Conservation (phyloP, 2,888 invertebrate genomes). For the Onthophagus sagittarius region DNA sequence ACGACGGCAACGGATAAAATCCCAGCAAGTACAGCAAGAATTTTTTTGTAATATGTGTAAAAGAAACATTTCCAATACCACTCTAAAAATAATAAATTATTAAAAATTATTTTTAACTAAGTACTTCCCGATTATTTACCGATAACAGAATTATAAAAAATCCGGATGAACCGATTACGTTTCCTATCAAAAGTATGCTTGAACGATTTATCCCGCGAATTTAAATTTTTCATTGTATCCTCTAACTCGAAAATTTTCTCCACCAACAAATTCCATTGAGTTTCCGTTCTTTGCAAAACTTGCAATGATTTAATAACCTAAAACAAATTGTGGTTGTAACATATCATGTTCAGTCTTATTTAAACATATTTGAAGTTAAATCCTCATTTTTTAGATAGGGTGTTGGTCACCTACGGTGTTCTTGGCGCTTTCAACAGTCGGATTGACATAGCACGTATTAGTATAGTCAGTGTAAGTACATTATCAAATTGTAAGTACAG, state of each 20-base stretch:
- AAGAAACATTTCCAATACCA: constrained; percentile 96
- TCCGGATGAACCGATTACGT: constrained; percentile 55
- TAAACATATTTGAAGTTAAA: too few relatives aligned
- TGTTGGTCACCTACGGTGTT: too few relatives aligned
- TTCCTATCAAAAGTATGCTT: constrained; percentile 68
- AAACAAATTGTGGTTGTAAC: constrained; percentile 22
- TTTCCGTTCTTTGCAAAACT: constrained; percentile 88
- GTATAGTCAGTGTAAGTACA: too few relatives aligned
- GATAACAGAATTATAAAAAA: constrained; percentile 63
- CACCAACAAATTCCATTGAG: constrained; percentile 87
- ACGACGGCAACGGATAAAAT: constrained; percentile 86
- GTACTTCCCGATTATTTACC: constrained; percentile 49
- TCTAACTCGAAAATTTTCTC: constrained; percentile 78
- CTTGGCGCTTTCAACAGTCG: too few relatives aligned
- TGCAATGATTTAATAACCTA: constrained; percentile 85
- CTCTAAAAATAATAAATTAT: constrained; percentile 65
- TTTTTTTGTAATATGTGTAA: constrained; percentile 71
- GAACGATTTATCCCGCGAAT: constrained; percentile 56
- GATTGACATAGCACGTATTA: too few relatives aligned
- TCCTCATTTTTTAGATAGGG: too few relatives aligned
- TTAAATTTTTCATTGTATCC: constrained; percentile 78
- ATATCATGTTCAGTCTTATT: too few relatives aligned
- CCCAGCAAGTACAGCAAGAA: constrained; percentile 67
- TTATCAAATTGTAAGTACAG: too few relatives aligned
- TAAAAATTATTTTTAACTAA: too few relatives aligned